Evolutionary conservation across 37 sponge, comb jelly and placozoan species (phyloP).

Genomic region (Corticium candelabrum): DNA sequence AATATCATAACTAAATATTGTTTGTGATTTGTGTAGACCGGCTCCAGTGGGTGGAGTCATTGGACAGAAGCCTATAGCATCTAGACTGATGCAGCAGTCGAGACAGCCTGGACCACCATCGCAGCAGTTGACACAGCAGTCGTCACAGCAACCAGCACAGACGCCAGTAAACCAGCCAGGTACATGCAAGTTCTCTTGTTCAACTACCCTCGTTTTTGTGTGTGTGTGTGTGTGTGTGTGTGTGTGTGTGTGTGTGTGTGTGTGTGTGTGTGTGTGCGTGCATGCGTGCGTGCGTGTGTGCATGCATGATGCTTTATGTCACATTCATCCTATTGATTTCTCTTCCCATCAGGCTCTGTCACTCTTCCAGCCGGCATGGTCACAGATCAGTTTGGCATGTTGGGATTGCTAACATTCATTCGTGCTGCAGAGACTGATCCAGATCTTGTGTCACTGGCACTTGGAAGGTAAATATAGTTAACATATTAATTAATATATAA

Average conservation of each 20-base stretch:
- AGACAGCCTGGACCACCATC: too few relatives aligned
- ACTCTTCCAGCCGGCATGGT: slow-evolving; percentile 87
- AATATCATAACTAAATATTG: too few relatives aligned
- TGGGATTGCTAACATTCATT: slow-evolving; percentile 93
- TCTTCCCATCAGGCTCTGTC: background rate
- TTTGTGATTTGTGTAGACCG: background rate
- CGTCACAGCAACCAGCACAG: background rate
- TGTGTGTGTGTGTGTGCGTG: background rate
- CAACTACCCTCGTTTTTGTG: too few relatives aligned
- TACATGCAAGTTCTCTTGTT: too few relatives aligned
- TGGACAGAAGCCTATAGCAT: background rate
- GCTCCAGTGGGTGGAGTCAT: background rate
- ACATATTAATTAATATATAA: background rate
- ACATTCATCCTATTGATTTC: background rate
- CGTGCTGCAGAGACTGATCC: slow-evolving; percentile 93
- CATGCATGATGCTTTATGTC: background rate
- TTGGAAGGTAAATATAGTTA: slow-evolving; percentile 65
- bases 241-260: slow-evolving; percentile 1
- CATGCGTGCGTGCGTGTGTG: background rate
- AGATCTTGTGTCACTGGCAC: slow-evolving; percentile 84
- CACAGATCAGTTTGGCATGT: slow-evolving; percentile 99
- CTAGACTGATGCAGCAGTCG: background rate
- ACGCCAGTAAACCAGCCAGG: background rate
- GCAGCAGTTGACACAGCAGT: background rate
- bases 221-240: background rate